Evolutionary conservation across 2,113 vertebrate species (phyloP), one percentile per base, ranked within the genome.

Genomic region (Mormyrus lacerda): DNA sequence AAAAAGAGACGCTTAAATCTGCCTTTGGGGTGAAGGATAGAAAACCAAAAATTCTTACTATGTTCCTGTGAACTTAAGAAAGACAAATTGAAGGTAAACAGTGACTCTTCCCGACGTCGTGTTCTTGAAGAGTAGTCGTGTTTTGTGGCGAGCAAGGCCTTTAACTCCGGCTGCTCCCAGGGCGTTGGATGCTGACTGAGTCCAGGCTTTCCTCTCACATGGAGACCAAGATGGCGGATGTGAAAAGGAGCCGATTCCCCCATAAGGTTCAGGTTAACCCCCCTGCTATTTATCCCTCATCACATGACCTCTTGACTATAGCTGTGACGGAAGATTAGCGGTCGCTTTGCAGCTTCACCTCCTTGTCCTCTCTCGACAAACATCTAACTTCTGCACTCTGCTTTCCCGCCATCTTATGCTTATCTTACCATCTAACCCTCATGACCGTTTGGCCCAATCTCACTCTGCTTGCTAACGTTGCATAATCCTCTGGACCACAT

Each of bases 371-470:
- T 69, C 42, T 42, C 21, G 7, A 53, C 27, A 27, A 69, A 90
- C 89, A 88, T 85, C 89, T 91, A 91, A 76, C 83, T 35, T 45
- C 44, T 89, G 76, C 35, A 45, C 76, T 55, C 19, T 82, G 19
- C 76, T 35, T 61, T 79, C 65, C 31, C 17, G 15, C 35, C 50
- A n/a, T 27, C 73, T 47, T 84, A 76, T 19, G 21, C 47, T 31
- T 31, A 55, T 27, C 35, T 83, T 51, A 61, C 88, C 88, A 58
- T 61, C 79, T 85, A 61, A 11, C 79, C 79, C 88, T 85, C 50
- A 21, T 17, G 27, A 44, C 19, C 45, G 35, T 45, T 27, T 58
- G 4, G 15, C 47, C 76, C 69, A 44, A 3, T 35, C 47, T 0
- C 45, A 53, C 88, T 82, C 31, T 83, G 88, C 47, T 55, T 11